phyloP scores from a whole-genome alignment of 2,888 invertebrate genomes.

The Drosophila greeni region DNA sequence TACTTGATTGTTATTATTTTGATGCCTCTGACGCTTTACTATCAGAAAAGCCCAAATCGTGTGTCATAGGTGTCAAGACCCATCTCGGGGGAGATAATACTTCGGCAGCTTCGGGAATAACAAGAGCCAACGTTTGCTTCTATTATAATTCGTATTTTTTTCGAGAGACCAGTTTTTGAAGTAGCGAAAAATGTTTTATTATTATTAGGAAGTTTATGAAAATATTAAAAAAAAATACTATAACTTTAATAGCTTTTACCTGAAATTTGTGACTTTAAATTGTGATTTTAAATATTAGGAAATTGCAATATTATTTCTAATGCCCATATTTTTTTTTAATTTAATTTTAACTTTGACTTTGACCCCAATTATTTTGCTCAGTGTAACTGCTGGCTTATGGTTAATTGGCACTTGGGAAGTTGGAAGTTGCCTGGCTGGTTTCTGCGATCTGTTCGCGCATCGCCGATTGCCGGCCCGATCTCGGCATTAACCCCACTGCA shows the following conservation, averaged over 20 bases:
- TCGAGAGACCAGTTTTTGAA: constrained; percentile 1
- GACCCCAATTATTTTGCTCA: neutral
- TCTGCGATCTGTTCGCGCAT: constrained; percentile 18
- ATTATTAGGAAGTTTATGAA: too few species aligned
- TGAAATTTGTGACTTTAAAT: neutral
- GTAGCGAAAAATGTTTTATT: neutral
- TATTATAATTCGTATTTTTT: neutral
- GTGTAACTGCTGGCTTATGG: constrained; percentile 16
- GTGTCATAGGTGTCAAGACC: constrained; percentile 26
- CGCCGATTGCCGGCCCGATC: constrained; percentile 10
- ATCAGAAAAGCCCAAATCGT: constrained; percentile 29
- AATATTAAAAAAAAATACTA: too few species aligned
- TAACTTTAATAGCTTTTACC: too few species aligned
- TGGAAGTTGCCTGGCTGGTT: constrained; percentile 41
- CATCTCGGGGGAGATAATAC: constrained; percentile 17
- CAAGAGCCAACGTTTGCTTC: constrained; percentile 17
- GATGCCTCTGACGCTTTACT: constrained; percentile 7
- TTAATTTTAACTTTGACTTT: neutral
- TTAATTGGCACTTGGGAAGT: constrained; percentile 31
- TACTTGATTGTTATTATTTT: constrained; percentile 11
- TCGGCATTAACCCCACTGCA: constrained; percentile 18
- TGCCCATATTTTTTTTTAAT: too few species aligned
- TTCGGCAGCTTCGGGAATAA: constrained; percentile 1
- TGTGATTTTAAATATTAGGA: neutral
- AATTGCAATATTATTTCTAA: too few species aligned